phyloP scores from a whole-genome alignment of 2,113 vertebrate genomes.

The Spilogale gracilis region DNA sequence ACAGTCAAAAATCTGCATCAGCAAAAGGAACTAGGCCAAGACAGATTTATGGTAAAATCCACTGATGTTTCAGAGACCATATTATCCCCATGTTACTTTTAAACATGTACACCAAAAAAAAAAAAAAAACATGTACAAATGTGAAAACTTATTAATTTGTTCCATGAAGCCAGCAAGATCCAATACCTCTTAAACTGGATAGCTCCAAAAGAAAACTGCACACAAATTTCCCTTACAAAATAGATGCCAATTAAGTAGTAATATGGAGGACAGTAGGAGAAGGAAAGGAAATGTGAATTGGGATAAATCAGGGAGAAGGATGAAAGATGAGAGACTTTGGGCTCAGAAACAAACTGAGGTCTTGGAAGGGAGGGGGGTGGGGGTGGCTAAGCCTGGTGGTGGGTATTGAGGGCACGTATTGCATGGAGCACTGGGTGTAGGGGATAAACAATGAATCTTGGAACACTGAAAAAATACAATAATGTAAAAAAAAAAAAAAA shows the following conservation, averaged over 20 bases:
- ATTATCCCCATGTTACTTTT: not conserved
- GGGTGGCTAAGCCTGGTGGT: too few relatives aligned
- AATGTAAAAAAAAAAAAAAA: too few relatives aligned
- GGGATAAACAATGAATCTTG: too few relatives aligned
- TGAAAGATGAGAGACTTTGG: too few relatives aligned
- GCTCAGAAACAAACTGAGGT: too few relatives aligned
- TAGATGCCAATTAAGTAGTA: not conserved
- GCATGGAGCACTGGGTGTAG: too few relatives aligned
- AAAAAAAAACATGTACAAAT: not conserved
- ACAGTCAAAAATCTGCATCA: not conserved
- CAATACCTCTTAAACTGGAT: not conserved
- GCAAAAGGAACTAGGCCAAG: not conserved
- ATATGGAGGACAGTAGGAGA: too few relatives aligned
- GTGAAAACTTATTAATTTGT: not conserved
- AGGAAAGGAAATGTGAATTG: too few relatives aligned
- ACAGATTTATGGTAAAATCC: not conserved
- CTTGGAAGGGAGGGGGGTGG: too few relatives aligned
- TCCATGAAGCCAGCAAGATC: not conserved
- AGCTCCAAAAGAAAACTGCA: not conserved
- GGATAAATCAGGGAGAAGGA: too few relatives aligned
- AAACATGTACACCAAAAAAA: not conserved
- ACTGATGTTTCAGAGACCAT: not conserved
- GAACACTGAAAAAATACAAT: too few relatives aligned
- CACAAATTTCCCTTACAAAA: not conserved
- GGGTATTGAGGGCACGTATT: too few relatives aligned